phyloP scores from a whole-genome alignment of 2,888 invertebrate species.

The Acheta domesticus region DNA sequence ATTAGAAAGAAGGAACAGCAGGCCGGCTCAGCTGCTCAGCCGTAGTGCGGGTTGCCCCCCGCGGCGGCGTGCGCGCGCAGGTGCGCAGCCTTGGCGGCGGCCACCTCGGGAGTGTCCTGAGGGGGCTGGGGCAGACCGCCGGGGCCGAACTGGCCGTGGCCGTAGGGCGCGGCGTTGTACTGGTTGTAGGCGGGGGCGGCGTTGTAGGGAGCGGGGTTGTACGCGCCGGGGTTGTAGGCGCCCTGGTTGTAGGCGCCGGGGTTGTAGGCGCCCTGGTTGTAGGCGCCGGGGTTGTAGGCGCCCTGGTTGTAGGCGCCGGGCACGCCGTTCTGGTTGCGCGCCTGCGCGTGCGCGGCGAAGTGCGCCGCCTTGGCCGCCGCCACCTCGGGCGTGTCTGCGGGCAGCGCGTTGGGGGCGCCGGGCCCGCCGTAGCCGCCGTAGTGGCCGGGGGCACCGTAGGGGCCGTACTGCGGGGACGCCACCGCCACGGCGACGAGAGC shows the following conservation, averaged over 20 bases:
- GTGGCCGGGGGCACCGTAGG: constrained; percentile 7
- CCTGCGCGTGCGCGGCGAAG: constrained; percentile 39
- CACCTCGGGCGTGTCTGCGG: constrained; percentile 47
- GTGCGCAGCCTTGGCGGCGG: constrained; percentile 54
- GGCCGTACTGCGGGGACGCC: not conserved
- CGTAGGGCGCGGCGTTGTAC: not conserved
- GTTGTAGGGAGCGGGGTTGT: constrained; percentile 43
- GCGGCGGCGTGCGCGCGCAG: constrained; percentile 52
- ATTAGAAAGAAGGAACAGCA: not conserved
- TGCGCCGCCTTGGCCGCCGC: constrained; percentile 55
- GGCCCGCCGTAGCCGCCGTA: not conserved
- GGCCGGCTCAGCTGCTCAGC: not conserved
- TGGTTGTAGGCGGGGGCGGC: not conserved
- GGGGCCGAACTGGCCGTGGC: constrained; percentile 48
- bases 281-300: constrained; percentile 41
- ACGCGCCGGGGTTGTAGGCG: not conserved
- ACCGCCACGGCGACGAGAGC: constrained; percentile 9
- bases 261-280: constrained; percentile 44
- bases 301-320: constrained; percentile 1
- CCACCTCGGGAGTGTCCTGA: constrained; percentile 49
- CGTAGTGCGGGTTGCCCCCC: constrained; percentile 19
- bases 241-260: not conserved
- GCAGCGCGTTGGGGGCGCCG: constrained; percentile 12
- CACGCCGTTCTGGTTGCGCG: not conserved
- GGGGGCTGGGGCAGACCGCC: constrained; percentile 45